Base-by-base conservation (phyloP, 2,113 vertebrate genomes). In the Struthidea cinerea region DNA sequence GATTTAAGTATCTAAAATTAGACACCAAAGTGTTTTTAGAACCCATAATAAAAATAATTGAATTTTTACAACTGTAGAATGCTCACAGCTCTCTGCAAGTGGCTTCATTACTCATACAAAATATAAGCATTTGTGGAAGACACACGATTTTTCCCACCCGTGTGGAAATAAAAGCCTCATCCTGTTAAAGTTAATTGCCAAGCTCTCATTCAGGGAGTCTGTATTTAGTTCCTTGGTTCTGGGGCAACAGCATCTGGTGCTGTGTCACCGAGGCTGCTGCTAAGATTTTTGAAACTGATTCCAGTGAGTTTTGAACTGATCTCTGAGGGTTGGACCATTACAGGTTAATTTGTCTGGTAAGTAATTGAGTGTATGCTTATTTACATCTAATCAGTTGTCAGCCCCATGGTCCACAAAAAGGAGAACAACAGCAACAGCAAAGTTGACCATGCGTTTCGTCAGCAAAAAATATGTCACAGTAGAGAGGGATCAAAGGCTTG, bases 1-100 rank as follows among this genome's bases (percentile, higher is more conserved):
- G 33, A 79, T 84, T 60, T 75, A 84, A 91, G 24, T 80, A n/a
- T 81, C 44, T 87, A 50, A 73, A 92, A 94, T 94, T 84, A 84
- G 79, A 90, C 95, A 91, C 74, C 19, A 11, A 93, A 96, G 84
- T 65, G 57, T 21, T 91, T 96, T 95, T 80, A 89, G 78, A 91
- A 65, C 35, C n/a, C 27, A 3, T 75, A 49, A 69, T 85, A 67
- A 91, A 93, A 87, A 60, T 52, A 18, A 91, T 69, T 61, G 23
- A n/a, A 73, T 83, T 96, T 94, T 95, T 91, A 90, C 49, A 53
- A 49, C 65, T 89, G 26, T 50, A 35, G 46, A 73, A 79, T 78
- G 44, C 14, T 86, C 64, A 53, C 17, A 76, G 65, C 53, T 93
- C 84, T 93, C 91, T 77, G 82, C 75, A 61, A 91, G 75, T 47